Base-by-base conservation (phyloP, 2,113 vertebrate genomes). In the Urocynchramus pylzowi region DNA sequence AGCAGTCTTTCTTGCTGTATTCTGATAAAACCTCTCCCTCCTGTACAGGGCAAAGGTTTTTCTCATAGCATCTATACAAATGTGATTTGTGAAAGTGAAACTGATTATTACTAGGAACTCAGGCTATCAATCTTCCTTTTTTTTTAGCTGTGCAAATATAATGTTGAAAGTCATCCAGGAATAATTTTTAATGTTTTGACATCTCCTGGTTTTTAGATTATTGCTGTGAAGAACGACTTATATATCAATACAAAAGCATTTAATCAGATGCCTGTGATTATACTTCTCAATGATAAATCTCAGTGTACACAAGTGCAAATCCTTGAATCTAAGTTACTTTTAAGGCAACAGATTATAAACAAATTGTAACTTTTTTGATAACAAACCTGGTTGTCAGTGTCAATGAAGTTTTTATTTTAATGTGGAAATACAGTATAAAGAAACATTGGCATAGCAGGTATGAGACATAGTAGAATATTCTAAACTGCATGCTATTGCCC, bases 121-220 rank as follows among this genome's bases (percentile, higher is more conserved):
- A 37, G 44, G 56, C 56, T 91, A 92, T 78, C 84, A 78, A 68
- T 95, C 47, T 78, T 93, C 45, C 63, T n/a, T 86, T 77, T 86
- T 77, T 94, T 93, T 91, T 8, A 81, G 59, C 42, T 63, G 60
- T 63, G 47, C 68, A 92, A 80, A 88, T 77, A 74, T 15, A 92
- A 57, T 61, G 45, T 22, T 93, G 83, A 89, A 96, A 90, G 81
- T 88, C 42, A 90, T 84, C 45, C 85, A 92, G 27, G 35, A 74
- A 80, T 81, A 90, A 81, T 70, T 85, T 90, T 73, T 59, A 86
- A 24, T 81, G 60, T 84, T 95, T 89, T 93, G 87, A 94, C 84
- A 87, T 74, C 45, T 88, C 61, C 16, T 56, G 78, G 54, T 70
- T 75, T 90, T 68, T 11, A 92, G 64, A 84, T 44, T 52, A 91